Conservation (phyloP, 1,140 invertebrate species). For the Acromyrmex echinatior region DNA sequence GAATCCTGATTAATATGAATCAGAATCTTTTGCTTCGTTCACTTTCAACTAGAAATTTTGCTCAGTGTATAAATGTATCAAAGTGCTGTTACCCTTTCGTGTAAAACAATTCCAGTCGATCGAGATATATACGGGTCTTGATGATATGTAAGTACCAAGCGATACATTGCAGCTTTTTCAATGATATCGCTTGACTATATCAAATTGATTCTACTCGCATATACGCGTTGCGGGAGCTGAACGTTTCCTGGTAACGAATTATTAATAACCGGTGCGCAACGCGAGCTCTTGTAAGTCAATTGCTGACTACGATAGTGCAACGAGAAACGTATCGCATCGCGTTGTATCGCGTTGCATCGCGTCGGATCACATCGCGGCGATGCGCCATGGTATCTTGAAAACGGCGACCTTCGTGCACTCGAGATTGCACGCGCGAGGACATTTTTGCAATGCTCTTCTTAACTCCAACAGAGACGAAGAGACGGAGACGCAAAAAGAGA, state of each 20-base stretch:
- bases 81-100: conserved; percentile 6
- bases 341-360: conserved; percentile 44
- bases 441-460: conserved; percentile 51
- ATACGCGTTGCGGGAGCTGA: not conserved
- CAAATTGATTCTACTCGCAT: conserved; percentile 20
- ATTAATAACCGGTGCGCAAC: conserved; percentile 69
- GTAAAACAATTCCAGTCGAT: conserved; percentile 57
- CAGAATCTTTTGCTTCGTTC: no score
- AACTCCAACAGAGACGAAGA: not conserved
- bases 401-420: conserved; percentile 63
- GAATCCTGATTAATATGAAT: no score
- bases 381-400: conserved; percentile 49
- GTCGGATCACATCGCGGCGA: conserved; percentile 5
- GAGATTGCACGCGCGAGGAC: conserved; percentile 36
- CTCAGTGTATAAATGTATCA: not conserved
- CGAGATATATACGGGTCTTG: conserved; percentile 20
- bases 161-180: conserved; percentile 19
- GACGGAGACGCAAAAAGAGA: not conserved
- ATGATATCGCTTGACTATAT: conserved; percentile 26
- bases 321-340: conserved; percentile 45
- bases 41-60: no score
- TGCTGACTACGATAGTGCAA: conserved; percentile 50
- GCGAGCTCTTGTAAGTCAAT: conserved; percentile 50
- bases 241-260: conserved; percentile 67
- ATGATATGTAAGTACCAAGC: conserved; percentile 36